These are phyloP conservation scores for Rousettus leschenaultii DNA, from an alignment of 2,113 vertebrate species.

Conservation along the genomic window DNA sequence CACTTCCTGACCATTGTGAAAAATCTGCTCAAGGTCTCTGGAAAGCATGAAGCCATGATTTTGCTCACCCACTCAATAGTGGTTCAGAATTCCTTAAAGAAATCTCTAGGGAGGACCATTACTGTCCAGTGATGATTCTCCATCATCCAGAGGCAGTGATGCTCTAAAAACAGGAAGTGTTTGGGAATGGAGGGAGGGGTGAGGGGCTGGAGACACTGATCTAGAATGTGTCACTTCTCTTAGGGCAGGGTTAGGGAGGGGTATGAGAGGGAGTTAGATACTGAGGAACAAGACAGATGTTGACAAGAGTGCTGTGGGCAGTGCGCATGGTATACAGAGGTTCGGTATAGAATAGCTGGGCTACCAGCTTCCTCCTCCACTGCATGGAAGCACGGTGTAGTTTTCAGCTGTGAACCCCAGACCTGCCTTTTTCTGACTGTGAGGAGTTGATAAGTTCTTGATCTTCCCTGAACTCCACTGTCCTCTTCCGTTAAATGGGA, in stretches of 20 bases:
- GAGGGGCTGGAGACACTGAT: not conserved
- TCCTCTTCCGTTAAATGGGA: not conserved
- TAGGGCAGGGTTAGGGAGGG: not conserved
- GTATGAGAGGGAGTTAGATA: not conserved
- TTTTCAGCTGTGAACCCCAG: not conserved
- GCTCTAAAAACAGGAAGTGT: constrained; percentile 59
- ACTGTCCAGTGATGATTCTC: not conserved
- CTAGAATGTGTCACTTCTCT: not conserved
- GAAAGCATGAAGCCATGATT: not conserved
- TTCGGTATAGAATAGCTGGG: not conserved
- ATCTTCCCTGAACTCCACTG: not conserved
- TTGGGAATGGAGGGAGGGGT: not conserved
- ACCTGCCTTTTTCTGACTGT: not conserved
- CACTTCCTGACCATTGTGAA: constrained; percentile 54
- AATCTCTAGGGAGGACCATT: not conserved
- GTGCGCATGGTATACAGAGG: not conserved
- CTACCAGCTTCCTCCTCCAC: not conserved
- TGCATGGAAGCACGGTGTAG: not conserved
- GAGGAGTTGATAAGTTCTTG: not conserved
- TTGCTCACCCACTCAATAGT: constrained; percentile 55
- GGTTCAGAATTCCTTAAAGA: not conserved
- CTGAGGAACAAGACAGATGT: not conserved
- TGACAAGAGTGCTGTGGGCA: not conserved
- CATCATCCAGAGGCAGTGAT: not conserved
- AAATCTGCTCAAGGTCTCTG: not conserved